phyloP scores from a whole-genome alignment of 2,888 invertebrate species.

The Oconnorella tubifera region DNA sequence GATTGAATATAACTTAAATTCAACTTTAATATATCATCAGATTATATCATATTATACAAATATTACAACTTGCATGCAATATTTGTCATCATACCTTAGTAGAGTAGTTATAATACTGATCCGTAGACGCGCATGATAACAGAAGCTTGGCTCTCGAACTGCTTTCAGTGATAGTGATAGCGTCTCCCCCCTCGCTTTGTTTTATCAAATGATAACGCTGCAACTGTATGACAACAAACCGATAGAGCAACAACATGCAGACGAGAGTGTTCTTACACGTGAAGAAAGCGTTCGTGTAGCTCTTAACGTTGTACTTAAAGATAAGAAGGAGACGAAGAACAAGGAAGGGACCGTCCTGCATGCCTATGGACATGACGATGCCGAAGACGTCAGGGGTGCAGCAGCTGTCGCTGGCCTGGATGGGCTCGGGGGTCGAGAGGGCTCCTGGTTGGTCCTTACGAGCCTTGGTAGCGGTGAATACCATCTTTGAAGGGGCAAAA shows the following conservation, averaged over 20 bases:
- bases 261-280: conserved; percentile 87
- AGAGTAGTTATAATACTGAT: conserved; percentile 27
- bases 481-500: too few species aligned
- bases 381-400: conserved; percentile 81
- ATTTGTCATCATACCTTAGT: conserved; percentile 24
- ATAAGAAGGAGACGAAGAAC: conserved; percentile 79
- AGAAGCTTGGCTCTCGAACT: conserved; percentile 8
- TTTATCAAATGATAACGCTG: conserved; percentile 19
- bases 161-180: conserved; percentile 9
- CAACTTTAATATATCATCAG: too few species aligned
- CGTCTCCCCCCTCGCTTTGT: neutral
- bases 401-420: conserved; percentile 65
- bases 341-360: conserved; percentile 81
- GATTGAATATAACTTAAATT: too few species aligned
- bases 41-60: too few species aligned
- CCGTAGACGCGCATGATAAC: conserved; percentile 12
- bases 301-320: conserved; percentile 75
- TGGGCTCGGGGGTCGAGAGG: conserved; percentile 5
- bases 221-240: conserved; percentile 49
- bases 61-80: too few species aligned
- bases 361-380: conserved; percentile 78
- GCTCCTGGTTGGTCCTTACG: conserved; percentile 49
- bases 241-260: conserved; percentile 78
- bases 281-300: conserved; percentile 94
- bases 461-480: conserved; percentile 74